Evolutionary conservation across 2,888 invertebrate species (phyloP).

Genomic region (Rotaria sp.): DNA sequence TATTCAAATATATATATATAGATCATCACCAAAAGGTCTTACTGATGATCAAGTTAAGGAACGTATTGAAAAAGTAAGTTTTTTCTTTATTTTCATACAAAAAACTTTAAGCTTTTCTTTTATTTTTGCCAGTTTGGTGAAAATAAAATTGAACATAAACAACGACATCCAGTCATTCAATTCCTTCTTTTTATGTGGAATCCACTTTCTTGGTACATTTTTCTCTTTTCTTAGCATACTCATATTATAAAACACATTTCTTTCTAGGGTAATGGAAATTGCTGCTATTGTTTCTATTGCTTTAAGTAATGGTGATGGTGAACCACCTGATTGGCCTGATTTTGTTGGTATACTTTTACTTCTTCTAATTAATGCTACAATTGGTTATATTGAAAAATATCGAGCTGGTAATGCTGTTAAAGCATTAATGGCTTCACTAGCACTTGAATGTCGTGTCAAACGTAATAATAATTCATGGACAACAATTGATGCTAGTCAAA

Average conservation of each 20-base stretch:
- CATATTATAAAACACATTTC: not conserved
- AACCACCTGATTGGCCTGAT: slow-evolving; percentile 11
- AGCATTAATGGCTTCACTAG: not conserved
- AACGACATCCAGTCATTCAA: not conserved
- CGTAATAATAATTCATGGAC: not conserved
- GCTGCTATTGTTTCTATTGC: not conserved
- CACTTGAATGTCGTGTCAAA: not conserved
- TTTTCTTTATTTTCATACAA: not conserved
- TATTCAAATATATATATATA: not conserved
- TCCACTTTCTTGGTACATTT: not conserved
- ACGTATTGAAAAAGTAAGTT: not conserved
- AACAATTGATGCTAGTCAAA: not conserved
- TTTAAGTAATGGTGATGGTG: not conserved
- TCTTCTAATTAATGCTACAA: not conserved
- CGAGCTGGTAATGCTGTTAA: slow-evolving; percentile 1
- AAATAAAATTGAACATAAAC: slow-evolving; percentile 7
- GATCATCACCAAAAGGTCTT: not conserved
- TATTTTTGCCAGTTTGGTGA: not conserved
- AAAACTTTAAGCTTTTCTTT: not conserved
- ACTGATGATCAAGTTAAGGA: not conserved
- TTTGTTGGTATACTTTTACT: not conserved
- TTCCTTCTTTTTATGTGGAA: slow-evolving; percentile 1
- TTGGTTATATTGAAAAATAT: slow-evolving; percentile 15
- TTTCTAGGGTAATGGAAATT: not conserved
- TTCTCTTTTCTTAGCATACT: not conserved